Evolutionary conservation across 2,113 vertebrate species (phyloP).

Genomic region (Dipodomys stephensi): DNA sequence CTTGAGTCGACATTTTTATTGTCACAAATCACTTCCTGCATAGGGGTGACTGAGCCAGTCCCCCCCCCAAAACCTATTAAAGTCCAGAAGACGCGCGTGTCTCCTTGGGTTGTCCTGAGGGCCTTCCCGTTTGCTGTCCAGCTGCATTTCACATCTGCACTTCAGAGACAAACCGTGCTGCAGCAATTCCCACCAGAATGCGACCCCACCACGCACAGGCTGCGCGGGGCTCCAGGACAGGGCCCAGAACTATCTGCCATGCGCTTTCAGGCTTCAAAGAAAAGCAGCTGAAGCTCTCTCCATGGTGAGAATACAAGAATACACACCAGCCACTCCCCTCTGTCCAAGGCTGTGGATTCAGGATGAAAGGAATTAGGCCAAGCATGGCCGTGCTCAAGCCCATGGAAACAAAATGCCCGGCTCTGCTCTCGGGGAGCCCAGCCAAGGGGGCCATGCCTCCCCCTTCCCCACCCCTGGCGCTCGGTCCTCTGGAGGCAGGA

Average conservation of each 20-base stretch:
- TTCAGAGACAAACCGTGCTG: not conserved
- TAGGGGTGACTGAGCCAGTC: constrained; percentile 26
- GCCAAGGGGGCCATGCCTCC: too few relatives aligned
- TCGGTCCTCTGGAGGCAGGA: too few relatives aligned
- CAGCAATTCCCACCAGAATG: not conserved
- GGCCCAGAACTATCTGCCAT: not conserved
- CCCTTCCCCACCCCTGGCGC: too few relatives aligned
- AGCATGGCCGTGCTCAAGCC: not conserved
- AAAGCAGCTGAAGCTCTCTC: constrained; percentile 15
- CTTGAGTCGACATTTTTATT: not conserved
- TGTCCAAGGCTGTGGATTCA: not conserved
- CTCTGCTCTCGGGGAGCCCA: not conserved
- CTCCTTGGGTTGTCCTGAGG: constrained; percentile 6
- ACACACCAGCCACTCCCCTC: not conserved
- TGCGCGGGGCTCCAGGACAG: not conserved
- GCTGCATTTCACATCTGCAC: constrained; percentile 5
- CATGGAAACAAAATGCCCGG: constrained; percentile 9
- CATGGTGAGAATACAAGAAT: constrained; percentile 25
- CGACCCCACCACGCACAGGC: constrained; percentile 24
- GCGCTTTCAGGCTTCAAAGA: constrained; percentile 53
- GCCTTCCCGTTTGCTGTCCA: not conserved
- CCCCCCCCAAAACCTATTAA: constrained; percentile 20
- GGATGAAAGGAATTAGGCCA: constrained; percentile 41
- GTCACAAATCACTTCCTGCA: not conserved
- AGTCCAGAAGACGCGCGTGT: constrained; percentile 62